Evolutionary conservation across 2,797 vertebrate species (phyloP), one percentile per base, ranked within the genome.

Genomic region (Malurus leucopterus): DNA sequence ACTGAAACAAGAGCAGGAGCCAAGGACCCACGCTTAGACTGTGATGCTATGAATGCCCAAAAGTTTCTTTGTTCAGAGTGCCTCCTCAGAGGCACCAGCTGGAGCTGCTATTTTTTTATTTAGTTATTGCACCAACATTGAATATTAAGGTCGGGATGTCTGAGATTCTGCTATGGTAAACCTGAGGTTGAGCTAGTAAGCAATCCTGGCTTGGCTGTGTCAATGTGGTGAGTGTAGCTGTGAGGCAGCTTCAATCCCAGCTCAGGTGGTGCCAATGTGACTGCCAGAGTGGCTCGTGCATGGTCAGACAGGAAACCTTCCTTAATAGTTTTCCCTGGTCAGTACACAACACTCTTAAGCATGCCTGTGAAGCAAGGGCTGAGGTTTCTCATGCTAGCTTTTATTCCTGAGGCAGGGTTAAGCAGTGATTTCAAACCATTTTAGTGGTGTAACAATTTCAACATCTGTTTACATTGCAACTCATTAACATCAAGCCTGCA

Each of bases 301-400:
- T 49, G 30, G 13, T 43, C 8, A 34, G 13, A 54, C 4, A 15
- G 4, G 14, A 15, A 47, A 9, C 2, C 2, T 40, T 46, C 21
- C 24, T 38, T 3, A 41, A n/a, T 17, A 14, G 2, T 29, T 36
- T 15, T 22, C 8, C 13, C 12, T 4, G 1, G 3, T 26, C 26
- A 23, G 17, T 15, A 17, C 7, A 16, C 23, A 34, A 2, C 14
- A 23, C 2, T 2, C 15, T 30, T 18, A 26, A 26, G 8, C 23
- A 13, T 3, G 9, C 3, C n/a, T 30, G 5, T 32, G 32, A 36
- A 62, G 11, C 8, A 3, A 63, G 6, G 5, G 0, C 10, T 30
- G 18, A 8, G 1, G 36, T 54, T 46, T 40, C 53, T 32, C 36
- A 36, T 0, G 0, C 49, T 1, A 22, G 21, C 5, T 54, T 70